A percentile compares a stretch with the other conserved stretches of the same genome.
These are phyloP conservation scores for Poecile atricapillus DNA, from an alignment of 2,113 vertebrate species.

Conservation along the genomic window DNA sequence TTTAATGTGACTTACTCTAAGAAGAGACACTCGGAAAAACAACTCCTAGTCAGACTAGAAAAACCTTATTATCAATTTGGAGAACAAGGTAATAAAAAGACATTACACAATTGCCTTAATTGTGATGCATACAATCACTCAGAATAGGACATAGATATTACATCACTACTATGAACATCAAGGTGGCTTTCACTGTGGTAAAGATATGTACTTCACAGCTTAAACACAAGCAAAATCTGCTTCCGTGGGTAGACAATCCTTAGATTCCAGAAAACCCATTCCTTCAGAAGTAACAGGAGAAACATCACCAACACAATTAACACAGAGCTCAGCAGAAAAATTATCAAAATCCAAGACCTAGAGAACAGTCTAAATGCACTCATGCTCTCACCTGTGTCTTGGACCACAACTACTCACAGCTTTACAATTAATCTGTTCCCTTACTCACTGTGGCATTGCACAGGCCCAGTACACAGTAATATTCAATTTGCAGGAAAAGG, in stretches of 20 bases:
- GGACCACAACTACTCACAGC: background rate
- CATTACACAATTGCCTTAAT: background rate
- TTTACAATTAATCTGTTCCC: background rate
- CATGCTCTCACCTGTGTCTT: background rate
- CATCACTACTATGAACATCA: background rate
- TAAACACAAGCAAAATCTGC: background rate
- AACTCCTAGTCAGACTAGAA: background rate
- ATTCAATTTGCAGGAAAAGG: background rate
- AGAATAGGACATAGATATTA: background rate
- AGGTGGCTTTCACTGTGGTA: background rate
- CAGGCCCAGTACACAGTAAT: background rate
- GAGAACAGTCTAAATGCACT: background rate
- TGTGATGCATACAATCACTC: background rate
- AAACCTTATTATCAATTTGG: background rate
- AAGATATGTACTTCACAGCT: background rate
- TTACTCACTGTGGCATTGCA: background rate
- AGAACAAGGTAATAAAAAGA: background rate
- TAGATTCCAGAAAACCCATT: background rate
- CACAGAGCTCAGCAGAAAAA: background rate
- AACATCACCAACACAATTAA: background rate
- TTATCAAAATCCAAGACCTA: background rate
- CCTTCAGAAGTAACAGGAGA: background rate
- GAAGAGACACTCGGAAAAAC: background rate
- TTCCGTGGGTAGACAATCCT: background rate
- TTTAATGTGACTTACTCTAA: background rate